Base-by-base conservation (phyloP, 2,113 vertebrate genomes). In the Myxocyprinus asiaticus region DNA sequence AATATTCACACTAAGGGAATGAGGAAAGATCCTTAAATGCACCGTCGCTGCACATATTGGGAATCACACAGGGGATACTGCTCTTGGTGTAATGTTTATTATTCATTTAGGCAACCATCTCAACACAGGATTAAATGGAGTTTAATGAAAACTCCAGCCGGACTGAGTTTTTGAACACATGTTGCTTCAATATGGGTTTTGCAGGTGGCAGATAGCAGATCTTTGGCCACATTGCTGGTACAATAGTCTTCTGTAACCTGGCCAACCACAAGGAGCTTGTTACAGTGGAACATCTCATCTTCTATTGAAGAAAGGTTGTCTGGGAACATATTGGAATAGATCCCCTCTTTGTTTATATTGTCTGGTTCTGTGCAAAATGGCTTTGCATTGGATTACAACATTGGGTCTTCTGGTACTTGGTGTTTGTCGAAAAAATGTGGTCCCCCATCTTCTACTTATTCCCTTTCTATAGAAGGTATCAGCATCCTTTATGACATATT, bases 221-320 rank as follows among this genome's bases (percentile, higher is more conserved):
- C 58, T 72, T 76, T 82, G 67, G 74, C 80, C 63, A 81, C 22
- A 33, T 33, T 33, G 22, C 67, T 63, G 63, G 87, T 83, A 85
- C 74, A 86, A 67, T 73, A 10, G 67, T 55, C 79, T 56, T 88
- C 66, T 69, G 77, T 82, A 82, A 85, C 56, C 33, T 51, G 48
- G 82, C 85, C 81, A 83, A 86, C 82, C 87, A 87, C 85, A 86
- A 85, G 67, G 87, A 84, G 67, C 44, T 87, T 67, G 83, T 89
- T 88, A 83, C 65, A 71, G 76, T 72, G 56, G 71, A 88, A 74
- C 81, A 86, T 88, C 84, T 84, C 59, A 43, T 76, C 17, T 67
- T 83, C 64, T 79, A 65, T 66, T 85, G 51, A 12, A 70, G 63
- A 67, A 86, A 86, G 81, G 65, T 2, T 17, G 69, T 78, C 58